Percentiles rank a stretch among this genome's conserved stretches.
Evolutionary conservation across 2,888 invertebrate species (phyloP).

Genomic region (Tricholauxania praeusta): DNA sequence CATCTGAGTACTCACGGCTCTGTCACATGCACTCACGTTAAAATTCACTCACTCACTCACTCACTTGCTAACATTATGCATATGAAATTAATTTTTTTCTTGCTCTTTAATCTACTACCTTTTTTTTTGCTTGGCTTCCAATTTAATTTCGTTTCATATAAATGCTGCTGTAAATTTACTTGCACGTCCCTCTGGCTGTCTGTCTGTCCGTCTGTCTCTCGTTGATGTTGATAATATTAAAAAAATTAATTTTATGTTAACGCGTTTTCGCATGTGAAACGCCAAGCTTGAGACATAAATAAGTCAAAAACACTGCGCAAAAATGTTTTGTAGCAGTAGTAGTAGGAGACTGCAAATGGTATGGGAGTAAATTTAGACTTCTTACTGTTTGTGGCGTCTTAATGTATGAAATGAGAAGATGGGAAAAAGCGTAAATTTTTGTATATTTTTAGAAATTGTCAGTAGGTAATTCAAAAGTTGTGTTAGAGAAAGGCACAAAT

Average conservation of each 20-base stretch:
- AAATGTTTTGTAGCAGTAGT: too few species aligned
- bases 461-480: too few species aligned
- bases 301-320: slow-evolving; percentile 3
- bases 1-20: too few species aligned
- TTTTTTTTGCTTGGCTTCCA: background rate
- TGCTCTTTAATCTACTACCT: background rate
- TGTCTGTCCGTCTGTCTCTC: background rate
- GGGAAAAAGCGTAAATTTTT: too few species aligned
- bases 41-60: background rate
- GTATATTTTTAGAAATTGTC: too few species aligned
- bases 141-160: background rate
- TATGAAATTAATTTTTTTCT: background rate
- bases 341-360: too few species aligned
- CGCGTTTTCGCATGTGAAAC: background rate
- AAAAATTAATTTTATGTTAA: slow-evolving; percentile 17
- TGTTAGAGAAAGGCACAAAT: too few species aligned
- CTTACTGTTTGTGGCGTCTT: too few species aligned
- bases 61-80: slow-evolving; percentile 2
- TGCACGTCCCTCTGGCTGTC: background rate
- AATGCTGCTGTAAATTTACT: background rate
- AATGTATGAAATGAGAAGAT: too few species aligned
- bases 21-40: too few species aligned
- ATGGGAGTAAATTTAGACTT: too few species aligned
- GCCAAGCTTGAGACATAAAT: background rate
- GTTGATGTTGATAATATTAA: background rate